Conservation (phyloP, 2,113 vertebrate genomes). For the Arenaria interpres region DNA sequence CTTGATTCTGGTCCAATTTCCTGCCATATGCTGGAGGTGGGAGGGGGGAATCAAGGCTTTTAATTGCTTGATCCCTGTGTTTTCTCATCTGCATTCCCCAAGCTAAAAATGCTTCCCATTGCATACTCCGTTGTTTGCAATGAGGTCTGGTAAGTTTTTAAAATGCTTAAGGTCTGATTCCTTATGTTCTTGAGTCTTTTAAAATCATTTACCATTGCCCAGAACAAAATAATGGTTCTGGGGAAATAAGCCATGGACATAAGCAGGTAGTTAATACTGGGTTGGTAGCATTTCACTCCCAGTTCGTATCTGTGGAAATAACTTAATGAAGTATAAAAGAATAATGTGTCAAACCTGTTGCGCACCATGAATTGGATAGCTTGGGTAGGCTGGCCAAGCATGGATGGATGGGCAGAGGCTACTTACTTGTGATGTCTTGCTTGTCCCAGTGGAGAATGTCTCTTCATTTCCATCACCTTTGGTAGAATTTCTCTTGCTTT, state of each 20-base stretch:
- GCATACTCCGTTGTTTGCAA: neutral
- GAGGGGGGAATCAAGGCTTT: constrained; percentile 59
- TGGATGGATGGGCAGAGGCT: neutral
- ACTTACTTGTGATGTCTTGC: neutral
- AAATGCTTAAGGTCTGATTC: neutral
- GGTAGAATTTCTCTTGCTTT: neutral
- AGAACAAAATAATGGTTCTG: neutral
- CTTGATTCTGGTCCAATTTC: constrained; percentile 71
- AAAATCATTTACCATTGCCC: neutral
- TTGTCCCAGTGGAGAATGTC: neutral
- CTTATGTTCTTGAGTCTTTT: neutral
- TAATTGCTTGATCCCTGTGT: constrained; percentile 54
- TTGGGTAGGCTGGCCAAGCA: neutral
- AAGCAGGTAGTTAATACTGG: neutral
- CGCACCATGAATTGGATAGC: neutral
- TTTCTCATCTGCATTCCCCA: constrained; percentile 63
- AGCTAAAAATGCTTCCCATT: constrained; percentile 45
- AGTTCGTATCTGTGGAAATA: neutral
- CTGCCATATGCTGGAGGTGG: constrained; percentile 72
- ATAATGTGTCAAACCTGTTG: neutral
- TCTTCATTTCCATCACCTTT: neutral
- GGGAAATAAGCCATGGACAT: too few relatives aligned
- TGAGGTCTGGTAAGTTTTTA: neutral
- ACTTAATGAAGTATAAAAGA: neutral
- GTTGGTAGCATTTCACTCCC: neutral